Percentiles rank a stretch among this genome's conserved stretches.
Evolutionary conservation across 2,888 invertebrate species (phyloP).

Genomic region (Drosophila prolongata): DNA sequence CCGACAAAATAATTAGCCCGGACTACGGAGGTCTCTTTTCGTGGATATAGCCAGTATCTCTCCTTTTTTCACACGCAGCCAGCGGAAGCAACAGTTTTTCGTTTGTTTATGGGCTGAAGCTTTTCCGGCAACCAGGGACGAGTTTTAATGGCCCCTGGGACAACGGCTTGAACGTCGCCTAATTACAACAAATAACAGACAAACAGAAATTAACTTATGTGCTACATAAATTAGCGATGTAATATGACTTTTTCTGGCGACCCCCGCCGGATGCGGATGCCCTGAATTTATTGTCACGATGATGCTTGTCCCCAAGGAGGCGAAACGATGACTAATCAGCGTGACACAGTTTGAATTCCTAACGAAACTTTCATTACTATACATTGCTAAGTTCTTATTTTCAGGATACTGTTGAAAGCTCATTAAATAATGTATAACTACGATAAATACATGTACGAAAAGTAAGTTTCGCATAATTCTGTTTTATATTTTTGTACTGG

Average conservation of each 20-base stretch:
- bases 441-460: too few relatives aligned
- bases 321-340: constrained; percentile 31
- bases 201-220: constrained; percentile 79
- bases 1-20: constrained; percentile 79
- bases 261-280: constrained; percentile 16
- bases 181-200: constrained; percentile 73
- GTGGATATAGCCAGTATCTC: constrained; percentile 1
- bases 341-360: constrained; percentile 18
- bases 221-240: constrained; percentile 71
- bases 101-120: constrained; percentile 59
- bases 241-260: constrained; percentile 59
- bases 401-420: too few relatives aligned
- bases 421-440: too few relatives aligned
- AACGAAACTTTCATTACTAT: background rate
- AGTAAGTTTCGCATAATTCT: too few relatives aligned
- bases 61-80: constrained; percentile 25
- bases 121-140: constrained; percentile 40
- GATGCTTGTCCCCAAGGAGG: constrained; percentile 30
- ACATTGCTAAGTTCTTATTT: background rate
- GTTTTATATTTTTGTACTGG: too few relatives aligned
- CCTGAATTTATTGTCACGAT: constrained; percentile 36
- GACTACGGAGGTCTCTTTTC: constrained; percentile 20
- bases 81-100: constrained; percentile 79
- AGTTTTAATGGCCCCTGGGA: constrained; percentile 66
- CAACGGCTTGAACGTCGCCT: constrained; percentile 74